Evolutionary conservation across 2,113 vertebrate genomes (phyloP), one percentile per base, ranked within the genome.

Genomic region (Lamprologus callipterus): DNA sequence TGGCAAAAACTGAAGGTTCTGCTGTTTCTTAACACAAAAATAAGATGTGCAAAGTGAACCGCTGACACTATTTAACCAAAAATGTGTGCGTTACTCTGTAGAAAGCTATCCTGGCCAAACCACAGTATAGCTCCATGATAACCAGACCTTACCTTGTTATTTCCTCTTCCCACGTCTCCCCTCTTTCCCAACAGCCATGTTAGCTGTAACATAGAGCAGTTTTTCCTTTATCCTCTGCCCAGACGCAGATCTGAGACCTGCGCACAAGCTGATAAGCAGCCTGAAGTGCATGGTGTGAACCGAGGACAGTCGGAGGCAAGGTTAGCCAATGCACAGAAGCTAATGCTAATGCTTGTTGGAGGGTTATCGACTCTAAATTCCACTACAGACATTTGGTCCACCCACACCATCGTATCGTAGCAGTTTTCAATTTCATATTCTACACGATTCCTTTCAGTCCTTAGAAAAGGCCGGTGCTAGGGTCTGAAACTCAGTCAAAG

Each of bases 181-280:
- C 11, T 33, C 80, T 70, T 21, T 85, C 51, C 83, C 75, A 80
- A 68, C 51, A 89, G 40, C 40, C 60, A 84, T 83, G 91, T 88
- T 89, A 78, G 85, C 54, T 70, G 53, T 47, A 57, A 21, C 16
- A 6, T 16, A 89, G 83, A 85, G 26, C 54, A 6, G 47, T 28
- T 16, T 49, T 78, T 51, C 47, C 47, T 89, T 88, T 47, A 85
- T 85, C 31, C 81, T 78, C 63, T 80, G 86, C 85, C 89, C 85
- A 88, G 82, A 87, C 83, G 11, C 86, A 84, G 87, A 85, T 90
- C 81, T 82, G 42, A 79, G 86, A 93, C 68, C 88, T 93, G 92
- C 4, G 8, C 81, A 47, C 2, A 4, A 65, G 53, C 65, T 85
- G 90, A 92, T 93, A 93, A 92, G 80, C 35, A 84, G 57, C 19